Conservation (phyloP, 2,888 invertebrate species). For the Portevinia maculata region DNA sequence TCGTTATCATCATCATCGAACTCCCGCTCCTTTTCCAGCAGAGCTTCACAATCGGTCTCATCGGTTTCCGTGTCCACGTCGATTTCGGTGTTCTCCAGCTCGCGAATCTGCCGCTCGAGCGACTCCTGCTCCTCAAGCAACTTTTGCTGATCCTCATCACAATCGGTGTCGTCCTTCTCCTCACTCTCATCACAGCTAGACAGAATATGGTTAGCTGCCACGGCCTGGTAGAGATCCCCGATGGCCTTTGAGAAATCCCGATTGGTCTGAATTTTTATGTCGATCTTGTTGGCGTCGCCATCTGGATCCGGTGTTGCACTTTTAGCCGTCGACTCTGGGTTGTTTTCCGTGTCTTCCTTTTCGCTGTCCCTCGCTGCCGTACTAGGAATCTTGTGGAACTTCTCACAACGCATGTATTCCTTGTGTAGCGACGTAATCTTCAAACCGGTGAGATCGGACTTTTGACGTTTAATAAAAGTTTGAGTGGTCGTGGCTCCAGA, state of each 20-base stretch:
- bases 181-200: conserved; percentile 85
- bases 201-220: conserved; percentile 73
- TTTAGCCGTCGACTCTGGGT: conserved; percentile 18
- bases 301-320: conserved; percentile 63
- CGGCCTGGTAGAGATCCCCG: conserved; percentile 81
- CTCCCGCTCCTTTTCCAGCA: conserved; percentile 80
- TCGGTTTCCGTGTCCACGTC: conserved; percentile 92
- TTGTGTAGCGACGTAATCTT: conserved; percentile 83
- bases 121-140: conserved; percentile 90
- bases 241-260: conserved; percentile 82
- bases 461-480: conserved; percentile 83
- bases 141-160: conserved; percentile 89
- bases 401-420: conserved; percentile 82
- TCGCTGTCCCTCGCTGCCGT: conserved; percentile 59
- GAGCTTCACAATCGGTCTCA: conserved; percentile 85
- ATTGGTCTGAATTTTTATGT: conserved; percentile 83
- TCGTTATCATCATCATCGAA: conserved; percentile 77
- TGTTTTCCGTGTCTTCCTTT: conserved; percentile 32
- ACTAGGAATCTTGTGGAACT: conserved; percentile 77
- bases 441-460: conserved; percentile 86
- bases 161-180: conserved; percentile 83
- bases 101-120: conserved; percentile 89
- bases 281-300: conserved; percentile 79
- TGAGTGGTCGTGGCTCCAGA: conserved; percentile 70
- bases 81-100: conserved; percentile 88